phyloP scores from a whole-genome alignment of 2,797 vertebrate species.

The Sebastes vulpes region DNA sequence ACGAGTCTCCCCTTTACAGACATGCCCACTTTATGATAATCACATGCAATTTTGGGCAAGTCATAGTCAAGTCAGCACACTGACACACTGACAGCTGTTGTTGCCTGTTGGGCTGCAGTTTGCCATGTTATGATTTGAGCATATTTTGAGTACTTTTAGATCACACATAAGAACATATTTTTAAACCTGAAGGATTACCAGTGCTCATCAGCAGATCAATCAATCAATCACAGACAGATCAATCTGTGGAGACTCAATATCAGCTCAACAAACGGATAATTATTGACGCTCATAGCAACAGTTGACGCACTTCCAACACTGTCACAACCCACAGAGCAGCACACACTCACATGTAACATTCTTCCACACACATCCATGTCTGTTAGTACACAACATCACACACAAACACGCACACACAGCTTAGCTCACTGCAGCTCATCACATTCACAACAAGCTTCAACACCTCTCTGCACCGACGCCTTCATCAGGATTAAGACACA shows the following conservation, averaged over 20 bases:
- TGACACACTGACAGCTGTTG: no score
- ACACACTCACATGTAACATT: neutral
- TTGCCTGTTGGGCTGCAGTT: no score
- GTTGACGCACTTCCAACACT: neutral
- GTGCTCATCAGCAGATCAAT: neutral
- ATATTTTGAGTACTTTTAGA: neutral
- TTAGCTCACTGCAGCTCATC: constrained; percentile 36
- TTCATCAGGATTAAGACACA: constrained; percentile 44
- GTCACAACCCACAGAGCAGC: neutral
- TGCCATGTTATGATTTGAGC: no score
- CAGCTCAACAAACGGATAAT: neutral
- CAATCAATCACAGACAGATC: neutral
- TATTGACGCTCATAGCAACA: neutral
- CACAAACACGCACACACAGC: neutral
- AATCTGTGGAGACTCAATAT: neutral
- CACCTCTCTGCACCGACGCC: constrained; percentile 51
- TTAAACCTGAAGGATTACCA: neutral
- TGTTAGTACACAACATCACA: neutral
- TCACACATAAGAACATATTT: neutral
- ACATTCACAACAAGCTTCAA: constrained; percentile 57
- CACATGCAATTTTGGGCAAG: no score
- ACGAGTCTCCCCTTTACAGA: no score
- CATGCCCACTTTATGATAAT: no score
- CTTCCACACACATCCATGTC: neutral
- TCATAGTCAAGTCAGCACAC: no score